Conservation (phyloP, 2,888 invertebrate species). For the Tribolium freemani region DNA sequence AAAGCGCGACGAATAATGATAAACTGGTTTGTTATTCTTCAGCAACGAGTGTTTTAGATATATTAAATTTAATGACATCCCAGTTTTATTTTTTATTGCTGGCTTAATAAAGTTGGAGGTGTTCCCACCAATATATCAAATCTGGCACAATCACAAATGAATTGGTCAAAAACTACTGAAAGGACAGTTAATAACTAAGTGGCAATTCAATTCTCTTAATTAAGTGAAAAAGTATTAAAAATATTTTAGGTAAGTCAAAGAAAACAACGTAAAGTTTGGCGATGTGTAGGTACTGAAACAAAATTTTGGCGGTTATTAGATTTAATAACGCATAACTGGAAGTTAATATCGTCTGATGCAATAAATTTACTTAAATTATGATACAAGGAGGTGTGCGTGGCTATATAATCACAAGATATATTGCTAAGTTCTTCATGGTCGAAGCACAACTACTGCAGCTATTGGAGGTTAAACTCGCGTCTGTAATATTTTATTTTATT, state of each 20-base stretch:
- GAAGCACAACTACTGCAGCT: background rate
- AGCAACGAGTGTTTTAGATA: conserved; percentile 39
- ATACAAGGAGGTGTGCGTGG: background rate
- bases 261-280: too few species aligned
- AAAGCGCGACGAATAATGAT: conserved; percentile 46
- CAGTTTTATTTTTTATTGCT: conserved; percentile 25
- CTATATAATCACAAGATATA: background rate
- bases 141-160: too few species aligned
- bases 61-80: conserved; percentile 40
- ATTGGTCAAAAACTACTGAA: too few species aligned
- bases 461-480: background rate
- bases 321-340: background rate
- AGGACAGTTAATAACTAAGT: too few species aligned
- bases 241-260: too few species aligned
- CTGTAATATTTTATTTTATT: background rate
- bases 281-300: background rate
- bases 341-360: background rate
- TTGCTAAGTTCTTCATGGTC: background rate
- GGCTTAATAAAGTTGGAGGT: conserved; percentile 7
- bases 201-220: too few species aligned
- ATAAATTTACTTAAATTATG: background rate
- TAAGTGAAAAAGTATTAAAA: too few species aligned
- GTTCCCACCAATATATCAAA: background rate
- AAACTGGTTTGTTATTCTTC: conserved; percentile 44
- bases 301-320: background rate